A percentile compares a stretch with the other conserved stretches of the same genome.
Conservation (phyloP, 2,888 invertebrate species). For the Asteroscopus sphinx region DNA sequence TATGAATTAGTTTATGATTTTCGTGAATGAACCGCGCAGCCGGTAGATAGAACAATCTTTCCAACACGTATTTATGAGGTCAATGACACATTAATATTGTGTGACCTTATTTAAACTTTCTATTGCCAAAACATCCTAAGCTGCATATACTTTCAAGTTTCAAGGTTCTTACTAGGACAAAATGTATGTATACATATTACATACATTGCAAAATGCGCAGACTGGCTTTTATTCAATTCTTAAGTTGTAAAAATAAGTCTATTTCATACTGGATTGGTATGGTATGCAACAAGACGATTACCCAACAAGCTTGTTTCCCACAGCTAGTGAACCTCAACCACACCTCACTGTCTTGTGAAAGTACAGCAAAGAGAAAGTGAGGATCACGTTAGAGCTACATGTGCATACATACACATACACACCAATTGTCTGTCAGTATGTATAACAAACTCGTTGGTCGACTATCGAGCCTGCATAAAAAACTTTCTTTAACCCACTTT, state of each 20-base stretch:
- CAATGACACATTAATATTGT: conserved; percentile 61
- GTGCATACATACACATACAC: conserved; percentile 71
- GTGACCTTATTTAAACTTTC: conserved; percentile 70
- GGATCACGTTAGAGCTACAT: conserved; percentile 79
- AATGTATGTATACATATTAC: not conserved
- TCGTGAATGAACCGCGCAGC: conserved; percentile 21
- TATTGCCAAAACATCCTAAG: conserved; percentile 45
- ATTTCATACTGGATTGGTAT: not conserved
- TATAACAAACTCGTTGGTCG: conserved; percentile 79
- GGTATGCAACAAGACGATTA: conserved; percentile 55
- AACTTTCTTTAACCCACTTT: conserved; percentile 90
- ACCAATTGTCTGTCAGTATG: conserved; percentile 69
- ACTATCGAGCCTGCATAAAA: conserved; percentile 79
- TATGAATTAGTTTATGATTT: conserved; percentile 3
- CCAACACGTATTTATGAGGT: conserved; percentile 54
- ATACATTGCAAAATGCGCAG: not conserved
- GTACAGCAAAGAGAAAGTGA: conserved; percentile 89
- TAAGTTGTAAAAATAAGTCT: not conserved
- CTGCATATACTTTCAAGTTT: conserved; percentile 34
- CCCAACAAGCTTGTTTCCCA: conserved; percentile 69
- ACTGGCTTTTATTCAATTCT: not conserved
- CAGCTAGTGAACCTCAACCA: conserved; percentile 83
- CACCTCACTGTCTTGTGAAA: conserved; percentile 86
- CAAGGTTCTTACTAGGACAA: conserved; percentile 38
- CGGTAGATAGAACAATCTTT: conserved; percentile 6